Base-by-base conservation (phyloP, 2,888 invertebrate genomes). In the Busseola fusca region DNA sequence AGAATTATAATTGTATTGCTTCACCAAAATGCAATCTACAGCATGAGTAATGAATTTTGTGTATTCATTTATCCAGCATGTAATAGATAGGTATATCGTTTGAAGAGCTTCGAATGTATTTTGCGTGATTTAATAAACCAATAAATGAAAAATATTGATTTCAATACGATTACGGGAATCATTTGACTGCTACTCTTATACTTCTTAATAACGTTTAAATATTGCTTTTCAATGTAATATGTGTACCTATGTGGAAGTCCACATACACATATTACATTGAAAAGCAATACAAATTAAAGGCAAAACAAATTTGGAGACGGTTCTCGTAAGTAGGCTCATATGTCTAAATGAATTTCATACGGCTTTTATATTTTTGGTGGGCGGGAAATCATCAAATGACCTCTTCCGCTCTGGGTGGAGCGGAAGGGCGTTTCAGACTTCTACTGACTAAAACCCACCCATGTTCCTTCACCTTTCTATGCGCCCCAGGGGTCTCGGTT, bases 71-170 rank as follows among this genome's bases (percentile, higher is more conserved):
- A 64, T 54, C 3, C 37, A n/a, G 10, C 30, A 52, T 60, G 50
- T 52, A 68, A 79, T 69, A 69, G 25, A 79, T 69, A 69, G 25
- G 52, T 52, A 72, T 63, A 69, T 69, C 67, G 52, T 69, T 75
- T 64, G 42, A 69, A 69, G n/a, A 57, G 59, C 52, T 67, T 4
- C 21, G 21, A 48, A 66, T 37, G 58, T 58, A 75, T 76, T 66
- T 60, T 57, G 21, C 18, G 58, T 45, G 50, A 64, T 67, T 69
- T 74, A 74, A 74, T 70, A 65, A 79, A 73, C 62, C 74, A 62
- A 56, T 68, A 69, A 69, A 73, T 77, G 69, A 67, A 58, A 66
- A 67, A 64, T 30, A 30, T 69, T 62, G 50, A 72, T 64, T 72
- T 68, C 45, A 74, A 78, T 71, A 45, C 48, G 42, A 25, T 42